These are phyloP conservation scores for Tetramorium parvispinum DNA, from an alignment of 1,140 invertebrate genomes.

Conservation along the genomic window DNA sequence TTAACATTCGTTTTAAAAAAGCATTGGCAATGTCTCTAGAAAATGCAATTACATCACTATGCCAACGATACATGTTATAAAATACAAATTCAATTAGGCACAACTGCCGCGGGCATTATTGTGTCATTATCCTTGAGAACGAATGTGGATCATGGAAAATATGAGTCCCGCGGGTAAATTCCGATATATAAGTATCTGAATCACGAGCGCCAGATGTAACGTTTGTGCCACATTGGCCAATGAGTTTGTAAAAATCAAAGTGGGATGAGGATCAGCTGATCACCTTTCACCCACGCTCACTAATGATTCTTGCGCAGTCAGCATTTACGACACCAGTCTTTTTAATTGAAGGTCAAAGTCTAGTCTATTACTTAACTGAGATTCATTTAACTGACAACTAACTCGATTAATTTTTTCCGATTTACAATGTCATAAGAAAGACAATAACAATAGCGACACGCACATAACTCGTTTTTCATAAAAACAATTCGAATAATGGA, in stretches of 20 bases:
- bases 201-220: neutral
- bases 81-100: neutral
- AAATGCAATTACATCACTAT: neutral
- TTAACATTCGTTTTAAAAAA: conserved; percentile 19
- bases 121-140: conserved; percentile 7
- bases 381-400: neutral
- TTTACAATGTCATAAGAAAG: neutral
- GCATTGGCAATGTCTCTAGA: conserved; percentile 6
- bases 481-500: neutral
- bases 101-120: neutral
- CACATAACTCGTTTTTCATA: neutral
- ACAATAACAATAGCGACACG: neutral
- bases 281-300: conserved; percentile 47
- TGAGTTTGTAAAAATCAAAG: conserved; percentile 7
- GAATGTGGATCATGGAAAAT: conserved; percentile 40
- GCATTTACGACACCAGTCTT: neutral
- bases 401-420: neutral
- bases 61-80: neutral
- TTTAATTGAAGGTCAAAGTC: conserved; percentile 29
- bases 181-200: neutral
- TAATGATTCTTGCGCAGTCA: neutral
- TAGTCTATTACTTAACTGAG: neutral
- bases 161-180: neutral
- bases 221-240: neutral
- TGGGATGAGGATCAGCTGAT: conserved; percentile 46